Base-by-base conservation (phyloP, 2,797 vertebrate species). In the Hippoglossus hippoglossus region DNA sequence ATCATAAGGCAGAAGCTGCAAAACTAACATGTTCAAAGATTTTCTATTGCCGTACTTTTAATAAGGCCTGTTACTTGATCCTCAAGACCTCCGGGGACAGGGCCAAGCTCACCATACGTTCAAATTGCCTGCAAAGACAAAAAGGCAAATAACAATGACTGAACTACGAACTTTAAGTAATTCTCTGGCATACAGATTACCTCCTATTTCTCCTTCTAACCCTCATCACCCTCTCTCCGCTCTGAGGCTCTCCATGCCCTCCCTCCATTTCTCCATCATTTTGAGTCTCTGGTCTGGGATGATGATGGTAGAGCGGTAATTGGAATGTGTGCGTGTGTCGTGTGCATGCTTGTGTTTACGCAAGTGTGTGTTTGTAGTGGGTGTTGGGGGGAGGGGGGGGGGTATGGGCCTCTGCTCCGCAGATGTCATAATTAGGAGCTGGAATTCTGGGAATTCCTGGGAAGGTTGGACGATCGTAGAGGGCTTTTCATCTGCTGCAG, bases 361-460 rank as follows among this genome's bases (percentile, higher is more conserved):
- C 64, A 73, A 56, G 52, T 61, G 54, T 86, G 80, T 79, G 77
- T 81, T 74, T 77, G 73, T 75, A 72, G 68, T 66, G 57, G 53
- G 63, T 84, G 59, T 53, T 62, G 49, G 61, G 67, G 57, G 46
- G 75, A 46, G 63, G 57, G 39, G 13, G 13, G 41, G 3, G 41
- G 44, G 11, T 2, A 18, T 80, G 75, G 82, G 83, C 63, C 81
- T 74, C 82, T 87, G 75, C 73, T 87, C 63, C 49, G 25, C 58
- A 69, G 79, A 93, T 92, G 89, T 90, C 91, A 90, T 93, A 93
- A 94, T 92, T 94, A 93, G 88, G 82, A 93, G 84, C 75, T 88
- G 84, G 83, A 92, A 93, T 94, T 94, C 90, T 89, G 72, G 51
- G 74, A 90, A 94, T 94, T 92, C 91, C 89, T 90, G 76, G 73